Conservation (phyloP, 2,797 vertebrate species). For the Echeneis naucrates region DNA sequence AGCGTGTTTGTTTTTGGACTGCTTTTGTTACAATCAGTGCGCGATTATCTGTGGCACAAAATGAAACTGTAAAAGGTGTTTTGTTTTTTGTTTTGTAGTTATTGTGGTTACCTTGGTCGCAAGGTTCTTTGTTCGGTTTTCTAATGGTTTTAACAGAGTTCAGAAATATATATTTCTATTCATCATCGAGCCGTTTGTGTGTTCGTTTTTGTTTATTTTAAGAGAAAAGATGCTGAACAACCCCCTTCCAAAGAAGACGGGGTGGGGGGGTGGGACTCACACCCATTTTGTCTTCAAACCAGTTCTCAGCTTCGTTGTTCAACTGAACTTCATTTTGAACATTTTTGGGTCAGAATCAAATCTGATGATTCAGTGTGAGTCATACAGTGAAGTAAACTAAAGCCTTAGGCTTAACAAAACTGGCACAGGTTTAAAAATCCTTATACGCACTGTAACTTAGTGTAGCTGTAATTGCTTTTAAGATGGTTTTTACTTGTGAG, state of each 20-base stretch:
- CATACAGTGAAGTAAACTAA: conserved; percentile 22
- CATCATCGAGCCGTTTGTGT: too few relatives aligned
- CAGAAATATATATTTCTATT: neutral
- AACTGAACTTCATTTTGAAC: neutral
- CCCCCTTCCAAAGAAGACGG: too few relatives aligned
- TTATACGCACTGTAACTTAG: neutral
- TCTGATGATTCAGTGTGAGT: conserved; percentile 61
- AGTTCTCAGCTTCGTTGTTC: neutral
- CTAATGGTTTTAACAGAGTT: neutral
- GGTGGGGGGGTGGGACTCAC: too few relatives aligned
- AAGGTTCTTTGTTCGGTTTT: neutral
- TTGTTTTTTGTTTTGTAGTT: too few relatives aligned
- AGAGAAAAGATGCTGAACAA: too few relatives aligned
- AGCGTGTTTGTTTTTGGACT: neutral
- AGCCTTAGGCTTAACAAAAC: neutral
- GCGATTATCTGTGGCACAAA: neutral
- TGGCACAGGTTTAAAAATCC: conserved; percentile 1
- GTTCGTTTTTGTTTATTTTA: too few relatives aligned
- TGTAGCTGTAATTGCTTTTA: neutral
- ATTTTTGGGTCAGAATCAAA: conserved; percentile 6
- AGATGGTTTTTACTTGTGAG: neutral
- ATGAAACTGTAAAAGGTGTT: neutral
- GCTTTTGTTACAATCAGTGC: neutral
- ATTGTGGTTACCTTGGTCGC: neutral
- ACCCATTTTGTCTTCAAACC: neutral